Evolutionary conservation across 2,797 vertebrate species (phyloP).

Genomic region (Eulemur mongoz): DNA sequence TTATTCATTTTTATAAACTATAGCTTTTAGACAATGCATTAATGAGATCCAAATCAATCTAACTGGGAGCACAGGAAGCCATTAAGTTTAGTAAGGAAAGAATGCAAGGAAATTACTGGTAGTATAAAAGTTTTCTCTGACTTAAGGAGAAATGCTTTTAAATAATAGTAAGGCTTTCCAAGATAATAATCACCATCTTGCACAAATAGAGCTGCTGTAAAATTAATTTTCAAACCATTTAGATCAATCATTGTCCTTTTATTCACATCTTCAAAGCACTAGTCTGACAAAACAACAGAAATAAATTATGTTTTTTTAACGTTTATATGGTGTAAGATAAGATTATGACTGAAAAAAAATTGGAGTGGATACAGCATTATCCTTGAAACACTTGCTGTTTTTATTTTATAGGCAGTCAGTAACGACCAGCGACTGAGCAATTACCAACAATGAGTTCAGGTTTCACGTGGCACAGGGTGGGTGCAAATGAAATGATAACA

Average conservation of each 20-base stretch:
- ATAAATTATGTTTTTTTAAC: constrained; percentile 16
- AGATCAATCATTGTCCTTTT: constrained; percentile 43
- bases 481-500: neutral
- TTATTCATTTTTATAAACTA: constrained; percentile 80
- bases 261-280: neutral
- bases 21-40: constrained; percentile 60
- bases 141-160: constrained; percentile 58
- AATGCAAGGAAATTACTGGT: constrained; percentile 49
- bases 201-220: constrained; percentile 18
- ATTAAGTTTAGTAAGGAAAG: constrained; percentile 63
- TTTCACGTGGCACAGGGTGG: neutral
- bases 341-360: neutral
- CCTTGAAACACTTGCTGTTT: neutral
- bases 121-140: constrained; percentile 61
- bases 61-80: constrained; percentile 63
- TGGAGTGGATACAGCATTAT: neutral
- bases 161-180: constrained; percentile 32
- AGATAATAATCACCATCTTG: constrained; percentile 38
- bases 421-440: neutral
- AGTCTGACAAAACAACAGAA: constrained; percentile 29
- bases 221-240: constrained; percentile 57
- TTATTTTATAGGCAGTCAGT: neutral
- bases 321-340: neutral
- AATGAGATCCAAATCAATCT: constrained; percentile 66
- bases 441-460: neutral